Evolutionary conservation across 2,797 vertebrate genomes (phyloP).

Genomic region (Apogon talboti): DNA sequence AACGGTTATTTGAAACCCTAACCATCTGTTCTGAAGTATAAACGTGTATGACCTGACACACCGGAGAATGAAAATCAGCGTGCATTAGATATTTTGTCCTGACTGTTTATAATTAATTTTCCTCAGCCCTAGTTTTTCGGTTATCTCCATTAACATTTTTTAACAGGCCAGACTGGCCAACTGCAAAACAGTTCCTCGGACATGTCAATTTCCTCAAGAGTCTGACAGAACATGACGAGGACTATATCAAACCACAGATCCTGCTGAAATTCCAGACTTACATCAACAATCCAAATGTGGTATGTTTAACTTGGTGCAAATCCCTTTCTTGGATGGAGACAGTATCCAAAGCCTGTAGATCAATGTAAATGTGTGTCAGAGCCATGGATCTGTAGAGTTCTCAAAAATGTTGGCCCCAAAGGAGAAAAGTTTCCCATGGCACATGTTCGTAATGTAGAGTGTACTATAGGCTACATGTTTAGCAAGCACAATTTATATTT

Average conservation of each 20-base stretch:
- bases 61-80: too few species aligned
- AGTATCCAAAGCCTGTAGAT: conserved; percentile 88
- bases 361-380: conserved; percentile 91
- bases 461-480: background rate
- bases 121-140: background rate
- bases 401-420: conserved; percentile 88
- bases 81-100: background rate
- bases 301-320: background rate
- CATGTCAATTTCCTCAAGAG: conserved; percentile 87
- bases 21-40: too few species aligned
- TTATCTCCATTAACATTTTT: conserved; percentile 13
- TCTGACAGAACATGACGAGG: conserved; percentile 87
- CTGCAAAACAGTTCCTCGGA: conserved; percentile 88
- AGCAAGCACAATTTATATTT: too few species aligned
- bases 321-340: conserved; percentile 81
- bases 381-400: conserved; percentile 87
- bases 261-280: conserved; percentile 87
- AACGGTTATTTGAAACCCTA: too few species aligned
- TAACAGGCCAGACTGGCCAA: conserved; percentile 86
- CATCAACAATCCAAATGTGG: conserved; percentile 83
- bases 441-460: conserved; percentile 73
- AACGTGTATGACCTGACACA: too few species aligned
- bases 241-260: conserved; percentile 87
- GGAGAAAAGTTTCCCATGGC: conserved; percentile 85
- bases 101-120: background rate